Evolutionary conservation across 2,113 vertebrate genomes (phyloP), one percentile per base, ranked within the genome.

Genomic region (Nanger granti): DNA sequence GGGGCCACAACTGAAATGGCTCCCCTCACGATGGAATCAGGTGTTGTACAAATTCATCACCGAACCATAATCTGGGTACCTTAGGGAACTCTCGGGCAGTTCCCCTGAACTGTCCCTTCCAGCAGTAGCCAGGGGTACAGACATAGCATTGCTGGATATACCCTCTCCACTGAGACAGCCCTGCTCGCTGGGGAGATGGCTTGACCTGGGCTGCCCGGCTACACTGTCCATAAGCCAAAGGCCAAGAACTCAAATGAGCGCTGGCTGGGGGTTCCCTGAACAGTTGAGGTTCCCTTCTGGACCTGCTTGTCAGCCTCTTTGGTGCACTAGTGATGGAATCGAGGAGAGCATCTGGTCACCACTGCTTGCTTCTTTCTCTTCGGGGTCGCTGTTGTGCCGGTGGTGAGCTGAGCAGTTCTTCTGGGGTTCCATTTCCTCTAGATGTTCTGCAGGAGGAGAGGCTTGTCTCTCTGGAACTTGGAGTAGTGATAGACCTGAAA

Each of bases 221-320:
- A 12, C 4, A 7, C 2, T 29, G 18, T 4, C 54, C 34, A 18
- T 9, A 3, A 57, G 31, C 8, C 29, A 9, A 0, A 8, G 0
- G 7, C 14, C 18, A 5, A 5, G 37, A 10, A 62, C 6, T 2
- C 1, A 2, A 54, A 22, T 1, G 47, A 47, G 20, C 4, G 10
- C 1, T 4, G 1, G 31, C 59, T n/a, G 26, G 54, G 22, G 14
- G 31, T 66, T 14, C 44, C 26, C 15, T 41, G 80, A 11, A 20
- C 57, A 2, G 3, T 17, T 3, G 62, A 8, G 8, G 4, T 7
- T 4, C 18, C 24, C 24, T 31, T 29, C 89, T 44, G 55, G 47
- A 34, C 8, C 4, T 34, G 6, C n/a, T 1, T 4, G 5, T 3
- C 3, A 1, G 34, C 57, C 13, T 37, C 44, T 1, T 37, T 34